Evolutionary conservation across 2,797 vertebrate species (phyloP), one percentile per base, ranked within the genome.

Genomic region (Zenarchopterus dispar): DNA sequence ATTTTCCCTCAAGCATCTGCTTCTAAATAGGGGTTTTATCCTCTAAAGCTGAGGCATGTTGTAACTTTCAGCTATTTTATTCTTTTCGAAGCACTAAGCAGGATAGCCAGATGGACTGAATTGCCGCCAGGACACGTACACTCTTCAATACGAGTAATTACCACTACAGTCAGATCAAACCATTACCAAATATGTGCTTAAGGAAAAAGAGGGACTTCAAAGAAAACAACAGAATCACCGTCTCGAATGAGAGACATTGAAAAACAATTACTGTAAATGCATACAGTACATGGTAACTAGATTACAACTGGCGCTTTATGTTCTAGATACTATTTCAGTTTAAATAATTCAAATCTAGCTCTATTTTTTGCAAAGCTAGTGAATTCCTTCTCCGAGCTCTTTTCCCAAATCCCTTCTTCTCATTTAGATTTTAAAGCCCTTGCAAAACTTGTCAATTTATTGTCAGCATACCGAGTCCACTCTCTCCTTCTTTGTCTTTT

Each of bases 1-100:
- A 69, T 84, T 86, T 85, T 69, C 75, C 80, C 84, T 64, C 58
- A 82, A 90, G 86, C 85, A 85, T 80, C 78, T 83, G 73, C 83
- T 88, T 88, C 75, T 83, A 85, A 90, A 88, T 78, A 64, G 67
- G 71, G 70, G 56, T 70, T 88, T 87, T 88, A 84, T 88, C 83
- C 83, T 79, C 81, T 88, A 85, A 88, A 82, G 76, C 60, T 67
- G 62, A 84, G 65, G 67, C 73, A 62, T 44, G 46, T 79, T 87
- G 79, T 88, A 88, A 86, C 85, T 80, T 87, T 88, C 75, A 86
- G 82, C 82, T 77, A 81, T 86, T 88, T 86, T 82, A 77, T 88
- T 86, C 72, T 77, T 73, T 74, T 70, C 67, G 67, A 80, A 89
- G 77, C 56, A 9, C 75, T 73, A 74, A 79, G 73, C 71, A 80